Conservation (phyloP, 2,888 invertebrate species). For the Heliconius ethilla region DNA sequence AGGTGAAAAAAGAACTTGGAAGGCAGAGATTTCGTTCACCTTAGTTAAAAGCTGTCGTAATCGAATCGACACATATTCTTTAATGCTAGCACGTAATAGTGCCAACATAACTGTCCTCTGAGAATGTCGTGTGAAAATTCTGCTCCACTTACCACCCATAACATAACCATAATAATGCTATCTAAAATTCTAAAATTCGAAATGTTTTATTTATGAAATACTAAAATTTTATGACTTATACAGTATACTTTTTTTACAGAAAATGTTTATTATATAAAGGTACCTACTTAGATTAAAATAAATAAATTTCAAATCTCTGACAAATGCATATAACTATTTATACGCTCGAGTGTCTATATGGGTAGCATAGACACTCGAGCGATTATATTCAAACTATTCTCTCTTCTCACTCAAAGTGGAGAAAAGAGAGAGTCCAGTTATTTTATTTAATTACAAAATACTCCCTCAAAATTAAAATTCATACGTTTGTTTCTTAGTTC, state of each 20-base stretch:
- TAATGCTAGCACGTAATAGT: slow-evolving; percentile 1
- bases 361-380: neutral
- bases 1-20: too few species aligned
- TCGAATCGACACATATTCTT: neutral
- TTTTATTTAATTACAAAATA: neutral
- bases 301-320: neutral
- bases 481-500: neutral
- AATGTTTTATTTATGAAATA: neutral
- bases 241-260: neutral
- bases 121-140: slow-evolving; percentile 8
- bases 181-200: slow-evolving; percentile 3
- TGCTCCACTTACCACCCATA: neutral
- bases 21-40: neutral
- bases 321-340: neutral
- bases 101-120: neutral
- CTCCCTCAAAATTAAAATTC: neutral
- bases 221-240: neutral
- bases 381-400: neutral
- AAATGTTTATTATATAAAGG: neutral
- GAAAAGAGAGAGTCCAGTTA: neutral
- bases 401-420: neutral
- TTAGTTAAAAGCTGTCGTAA: neutral
- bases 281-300: neutral
- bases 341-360: too few species aligned
- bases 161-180: neutral